Percentiles rank a stretch among this genome's conserved stretches.
Conservation (phyloP, 2,113 vertebrate species). For the Pedionomus torquatus region DNA sequence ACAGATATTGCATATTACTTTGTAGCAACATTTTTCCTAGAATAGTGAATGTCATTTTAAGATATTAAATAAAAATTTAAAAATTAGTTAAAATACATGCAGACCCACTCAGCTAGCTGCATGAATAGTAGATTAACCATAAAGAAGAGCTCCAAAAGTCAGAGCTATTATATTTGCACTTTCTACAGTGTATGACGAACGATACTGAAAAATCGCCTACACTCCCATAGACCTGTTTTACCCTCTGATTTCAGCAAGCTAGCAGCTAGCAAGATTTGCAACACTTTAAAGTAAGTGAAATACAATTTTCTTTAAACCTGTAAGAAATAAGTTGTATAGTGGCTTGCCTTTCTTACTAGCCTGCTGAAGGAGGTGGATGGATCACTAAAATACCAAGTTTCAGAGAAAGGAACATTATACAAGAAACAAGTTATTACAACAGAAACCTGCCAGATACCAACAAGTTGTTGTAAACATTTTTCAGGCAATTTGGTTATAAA, state of each 20-base stretch:
- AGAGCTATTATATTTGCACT: neutral
- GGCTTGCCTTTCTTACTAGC: conserved; percentile 27
- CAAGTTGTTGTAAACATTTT: conserved; percentile 16
- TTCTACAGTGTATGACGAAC: neutral
- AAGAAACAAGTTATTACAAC: conserved; percentile 51
- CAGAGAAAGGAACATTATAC: conserved; percentile 25
- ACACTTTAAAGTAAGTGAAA: conserved; percentile 14
- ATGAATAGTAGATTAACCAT: neutral
- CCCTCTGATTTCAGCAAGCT: neutral
- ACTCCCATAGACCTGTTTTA: neutral
- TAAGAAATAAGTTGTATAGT: neutral
- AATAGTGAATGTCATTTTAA: neutral
- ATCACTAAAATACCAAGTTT: conserved; percentile 53
- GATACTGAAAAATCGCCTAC: conserved; percentile 13
- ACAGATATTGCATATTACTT: neutral
- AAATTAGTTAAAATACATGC: accelerated
- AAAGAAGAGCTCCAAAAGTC: neutral
- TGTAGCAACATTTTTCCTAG: neutral
- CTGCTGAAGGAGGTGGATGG: conserved; percentile 2
- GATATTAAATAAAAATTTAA: neutral
- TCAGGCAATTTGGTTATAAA: conserved; percentile 30
- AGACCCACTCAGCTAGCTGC: neutral
- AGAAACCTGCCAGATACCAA: conserved; percentile 35
- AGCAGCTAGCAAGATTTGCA: neutral
- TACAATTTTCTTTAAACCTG: conserved; percentile 41